Evolutionary conservation across 2,797 vertebrate genomes (phyloP).

Genomic region (Typhlichthys subterraneus): DNA sequence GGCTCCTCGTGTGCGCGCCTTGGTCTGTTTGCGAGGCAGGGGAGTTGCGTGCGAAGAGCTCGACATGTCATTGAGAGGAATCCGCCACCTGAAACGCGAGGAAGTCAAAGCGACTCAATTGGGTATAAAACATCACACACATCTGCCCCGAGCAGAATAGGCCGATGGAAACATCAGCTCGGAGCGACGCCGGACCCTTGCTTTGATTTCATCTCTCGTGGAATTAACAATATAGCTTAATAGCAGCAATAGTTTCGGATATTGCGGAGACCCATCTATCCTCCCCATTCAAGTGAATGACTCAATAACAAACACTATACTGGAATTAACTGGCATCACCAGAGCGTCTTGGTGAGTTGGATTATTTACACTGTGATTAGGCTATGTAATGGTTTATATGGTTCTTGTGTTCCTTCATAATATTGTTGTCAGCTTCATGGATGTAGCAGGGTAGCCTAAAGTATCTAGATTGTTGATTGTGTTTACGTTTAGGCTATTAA

Average conservation of each 20-base stretch:
- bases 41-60: constrained; percentile 86
- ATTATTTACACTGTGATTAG: not conserved
- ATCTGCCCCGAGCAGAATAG: constrained; percentile 75
- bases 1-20: constrained; percentile 12
- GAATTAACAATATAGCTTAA: constrained; percentile 57
- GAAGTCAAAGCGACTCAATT: constrained; percentile 81
- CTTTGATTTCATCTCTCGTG: constrained; percentile 51
- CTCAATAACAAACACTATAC: constrained; percentile 58
- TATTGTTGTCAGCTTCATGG: not conserved
- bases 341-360: constrained; percentile 64
- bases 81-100: constrained; percentile 86
- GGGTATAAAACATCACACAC: constrained; percentile 84
- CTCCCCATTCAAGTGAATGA: constrained; percentile 56
- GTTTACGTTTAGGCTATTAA: too few species aligned
- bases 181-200: constrained; percentile 47
- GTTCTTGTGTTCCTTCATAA: not conserved
- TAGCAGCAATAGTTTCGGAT: constrained; percentile 47
- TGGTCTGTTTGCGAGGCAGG: constrained; percentile 72
- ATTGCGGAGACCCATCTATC: constrained; percentile 53
- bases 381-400: not conserved
- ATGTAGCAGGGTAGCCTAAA: not conserved
- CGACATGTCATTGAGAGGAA: constrained; percentile 86
- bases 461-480: too few species aligned
- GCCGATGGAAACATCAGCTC: constrained; percentile 77
- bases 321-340: constrained; percentile 67